A percentile compares a stretch with the other conserved stretches of the same genome.
Evolutionary conservation across 2,797 vertebrate genomes (phyloP).

Genomic region (Coranthus polyacanthus): DNA sequence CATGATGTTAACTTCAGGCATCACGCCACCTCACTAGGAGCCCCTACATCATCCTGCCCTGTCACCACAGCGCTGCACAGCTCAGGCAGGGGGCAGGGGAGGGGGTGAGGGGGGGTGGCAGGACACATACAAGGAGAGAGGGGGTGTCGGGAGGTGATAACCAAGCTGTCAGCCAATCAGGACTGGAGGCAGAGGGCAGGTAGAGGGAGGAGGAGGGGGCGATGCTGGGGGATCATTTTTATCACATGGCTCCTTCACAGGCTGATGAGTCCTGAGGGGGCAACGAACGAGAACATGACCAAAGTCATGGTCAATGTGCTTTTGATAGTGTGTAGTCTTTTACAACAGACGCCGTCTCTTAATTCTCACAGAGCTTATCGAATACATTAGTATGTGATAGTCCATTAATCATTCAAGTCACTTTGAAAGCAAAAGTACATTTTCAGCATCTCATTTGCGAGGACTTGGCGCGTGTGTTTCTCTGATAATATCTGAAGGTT

Average conservation of each 20-base stretch:
- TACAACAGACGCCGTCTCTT: background rate
- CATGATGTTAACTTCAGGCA: constrained; percentile 39
- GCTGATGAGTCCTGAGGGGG: constrained; percentile 14
- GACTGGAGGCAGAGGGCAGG: constrained; percentile 36
- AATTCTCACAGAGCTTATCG: background rate
- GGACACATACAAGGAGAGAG: constrained; percentile 18
- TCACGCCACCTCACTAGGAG: constrained; percentile 38
- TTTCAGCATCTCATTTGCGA: constrained; percentile 8
- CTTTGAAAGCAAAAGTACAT: background rate
- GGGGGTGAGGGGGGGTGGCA: background rate
- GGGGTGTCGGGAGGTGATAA: constrained; percentile 39
- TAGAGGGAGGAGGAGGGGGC: constrained; percentile 11
- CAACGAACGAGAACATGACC: constrained; percentile 16
- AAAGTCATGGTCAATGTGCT: constrained; percentile 42
- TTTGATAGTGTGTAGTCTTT: constrained; percentile 11
- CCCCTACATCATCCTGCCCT: constrained; percentile 60
- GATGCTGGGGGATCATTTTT: constrained; percentile 41
- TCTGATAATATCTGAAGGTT: background rate
- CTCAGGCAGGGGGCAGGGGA: background rate
- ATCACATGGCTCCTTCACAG: constrained; percentile 50
- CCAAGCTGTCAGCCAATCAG: constrained; percentile 36
- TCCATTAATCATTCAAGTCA: background rate
- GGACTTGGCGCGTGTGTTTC: background rate
- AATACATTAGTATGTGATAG: background rate
- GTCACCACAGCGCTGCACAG: constrained; percentile 44